Evolutionary conservation across 1,140 invertebrate genomes (phyloP), one percentile per base, ranked within the genome.

Genomic region (Trinorchestia longiramus): DNA sequence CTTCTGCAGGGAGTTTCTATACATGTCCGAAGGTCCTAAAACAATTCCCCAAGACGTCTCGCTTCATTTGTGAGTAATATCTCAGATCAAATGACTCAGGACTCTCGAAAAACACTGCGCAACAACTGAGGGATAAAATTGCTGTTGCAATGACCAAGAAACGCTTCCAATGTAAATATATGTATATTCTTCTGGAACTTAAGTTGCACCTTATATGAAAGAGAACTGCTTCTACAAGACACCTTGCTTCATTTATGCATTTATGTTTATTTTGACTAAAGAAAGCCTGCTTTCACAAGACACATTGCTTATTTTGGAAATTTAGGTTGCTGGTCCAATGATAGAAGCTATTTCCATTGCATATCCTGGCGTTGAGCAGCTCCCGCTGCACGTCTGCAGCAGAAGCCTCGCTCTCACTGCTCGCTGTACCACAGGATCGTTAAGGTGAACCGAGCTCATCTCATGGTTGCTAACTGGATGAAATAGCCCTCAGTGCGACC

Each of bases 401-500:
- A 90, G 88, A 41, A 42, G 88, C 36, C 47, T 19, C 8, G 88
- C n/a, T n/a, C n/a, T n/a, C n/a, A n/a, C n/a, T 41, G 4, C 88
- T 42, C 41, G 88, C n/a, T 41, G 23, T 36, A 42, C 43, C 41
- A 90, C n/a, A 42, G 88, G 88, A 41, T 90, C 88, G 88, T 90
- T 90, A 90, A 11, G 6, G 88, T 43, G 88, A 41, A 28, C 41
- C 88, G 43, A 90, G 88, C 11, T 43, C 88, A 90, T 90, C 88
- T 43, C 88, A 42, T 41, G 88, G 88, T 28, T 42, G 88, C 88
- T 90, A 90, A 90, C 88, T 90, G 88, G 88, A 41, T 90, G 41
- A 41, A 90, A 90, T 90, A 90, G 88, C 88, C 88, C 88, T 90
- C 43, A 42, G 6, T 90, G 88, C 88, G 88, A 43, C 88, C 88